Evolutionary conservation across 2,888 invertebrate genomes (phyloP).

Genomic region (Tinea pellionella): DNA sequence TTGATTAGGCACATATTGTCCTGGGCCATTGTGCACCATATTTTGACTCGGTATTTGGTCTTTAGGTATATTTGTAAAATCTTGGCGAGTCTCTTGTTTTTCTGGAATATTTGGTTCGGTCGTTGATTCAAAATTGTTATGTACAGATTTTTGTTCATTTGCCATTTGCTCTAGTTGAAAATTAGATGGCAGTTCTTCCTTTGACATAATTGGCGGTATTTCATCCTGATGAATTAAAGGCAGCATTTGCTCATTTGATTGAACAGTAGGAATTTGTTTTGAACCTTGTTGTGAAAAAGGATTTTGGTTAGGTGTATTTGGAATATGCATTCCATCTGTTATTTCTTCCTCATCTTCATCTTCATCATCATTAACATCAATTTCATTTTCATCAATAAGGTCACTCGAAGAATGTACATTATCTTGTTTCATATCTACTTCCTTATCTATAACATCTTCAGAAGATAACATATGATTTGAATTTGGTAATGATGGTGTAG

Average conservation of each 20-base stretch:
- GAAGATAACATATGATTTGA: background rate
- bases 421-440: background rate
- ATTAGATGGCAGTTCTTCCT: background rate
- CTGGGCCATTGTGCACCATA: background rate
- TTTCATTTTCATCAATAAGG: background rate
- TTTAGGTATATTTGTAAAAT: background rate
- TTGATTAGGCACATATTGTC: background rate
- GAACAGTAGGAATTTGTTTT: background rate
- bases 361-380: background rate
- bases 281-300: background rate
- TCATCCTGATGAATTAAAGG: background rate
- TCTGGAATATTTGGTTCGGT: background rate
- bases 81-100: background rate
- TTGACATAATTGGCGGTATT: background rate
- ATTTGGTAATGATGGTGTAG: background rate
- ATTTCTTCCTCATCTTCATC: background rate
- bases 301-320: background rate
- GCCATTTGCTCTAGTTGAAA: background rate
- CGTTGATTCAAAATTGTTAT: background rate
- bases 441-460: background rate
- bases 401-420: background rate
- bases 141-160: background rate
- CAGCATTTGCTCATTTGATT: background rate
- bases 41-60: background rate
- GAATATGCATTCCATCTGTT: too few relatives aligned